phyloP scores from a whole-genome alignment of 2,113 vertebrate species.

The Forbesichthys agassizii region DNA sequence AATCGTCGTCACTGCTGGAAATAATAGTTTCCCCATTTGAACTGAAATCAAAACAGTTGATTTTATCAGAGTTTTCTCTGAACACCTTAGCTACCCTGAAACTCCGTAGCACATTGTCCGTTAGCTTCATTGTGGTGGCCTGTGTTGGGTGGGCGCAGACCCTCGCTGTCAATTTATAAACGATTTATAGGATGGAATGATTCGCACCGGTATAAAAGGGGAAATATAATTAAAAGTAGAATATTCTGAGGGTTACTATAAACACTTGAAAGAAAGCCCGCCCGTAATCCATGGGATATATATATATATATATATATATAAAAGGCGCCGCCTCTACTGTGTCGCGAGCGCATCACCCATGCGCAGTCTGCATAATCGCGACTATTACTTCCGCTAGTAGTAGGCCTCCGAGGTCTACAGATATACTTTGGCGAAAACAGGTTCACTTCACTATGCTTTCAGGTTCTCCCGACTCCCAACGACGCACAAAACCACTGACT shows the following conservation, averaged over 20 bases:
- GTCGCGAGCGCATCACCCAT: constrained; percentile 27
- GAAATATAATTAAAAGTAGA: neutral
- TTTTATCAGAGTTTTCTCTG: constrained; percentile 97
- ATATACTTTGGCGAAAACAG: too few relatives aligned
- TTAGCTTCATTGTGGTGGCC: constrained; percentile 93
- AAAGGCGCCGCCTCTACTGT: constrained; percentile 55
- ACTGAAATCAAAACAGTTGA: constrained; percentile 98
- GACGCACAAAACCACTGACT: too few relatives aligned
- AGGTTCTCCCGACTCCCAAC: too few relatives aligned
- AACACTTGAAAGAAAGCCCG: constrained; percentile 50
- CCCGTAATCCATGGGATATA: constrained; percentile 17
- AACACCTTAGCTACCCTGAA: constrained; percentile 99
- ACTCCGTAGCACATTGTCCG: constrained; percentile 97
- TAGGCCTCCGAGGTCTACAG: too few relatives aligned
- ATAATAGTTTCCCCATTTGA: constrained; percentile 97
- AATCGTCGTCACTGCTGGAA: constrained; percentile 98
- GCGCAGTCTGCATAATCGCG: neutral
- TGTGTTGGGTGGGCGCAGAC: constrained; percentile 49
- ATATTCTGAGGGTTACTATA: constrained; percentile 18
- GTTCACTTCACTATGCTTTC: too few relatives aligned
- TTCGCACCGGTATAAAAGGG: neutral
- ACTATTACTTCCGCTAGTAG: too few relatives aligned
- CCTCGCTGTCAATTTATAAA: constrained; percentile 23
- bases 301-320: neutral
- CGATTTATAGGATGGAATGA: neutral